phyloP scores from a whole-genome alignment of 64 coral and sea anemone genomes.

The Montipora cactus region DNA sequence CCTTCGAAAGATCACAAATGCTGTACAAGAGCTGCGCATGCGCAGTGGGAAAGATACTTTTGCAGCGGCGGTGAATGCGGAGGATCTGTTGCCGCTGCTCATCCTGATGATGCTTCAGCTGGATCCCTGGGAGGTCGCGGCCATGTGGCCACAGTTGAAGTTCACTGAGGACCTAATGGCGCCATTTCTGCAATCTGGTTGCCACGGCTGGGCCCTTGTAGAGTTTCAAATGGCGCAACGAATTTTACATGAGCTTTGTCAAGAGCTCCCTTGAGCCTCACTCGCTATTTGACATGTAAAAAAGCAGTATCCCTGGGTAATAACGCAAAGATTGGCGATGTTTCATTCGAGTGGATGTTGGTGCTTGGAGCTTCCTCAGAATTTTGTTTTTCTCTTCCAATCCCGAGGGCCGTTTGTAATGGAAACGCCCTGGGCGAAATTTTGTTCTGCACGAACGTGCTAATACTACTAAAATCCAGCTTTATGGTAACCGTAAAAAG shows the following conservation, averaged over 20 bases:
- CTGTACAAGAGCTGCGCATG: conserved; percentile 80
- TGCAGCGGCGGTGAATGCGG: conserved; percentile 86
- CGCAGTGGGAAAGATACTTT: conserved; percentile 72
- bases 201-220: conserved; percentile 93
- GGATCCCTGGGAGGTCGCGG: conserved; percentile 84
- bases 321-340: no score
- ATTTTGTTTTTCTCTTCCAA: no score
- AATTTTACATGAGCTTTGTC: conserved; percentile 79
- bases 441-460: no score
- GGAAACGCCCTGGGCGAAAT: no score
- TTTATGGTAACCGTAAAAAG: no score
- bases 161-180: conserved; percentile 92
- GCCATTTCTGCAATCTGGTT: conserved; percentile 81
- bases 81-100: conserved; percentile 89
- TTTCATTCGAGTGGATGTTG: no score
- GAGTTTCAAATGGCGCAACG: conserved; percentile 88
- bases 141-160: conserved; percentile 80
- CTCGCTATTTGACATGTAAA: not conserved
- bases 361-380: no score
- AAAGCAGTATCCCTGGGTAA: not conserved
- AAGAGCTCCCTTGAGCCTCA: conserved; percentile 48
- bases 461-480: no score
- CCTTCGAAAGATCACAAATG: conserved; percentile 83
- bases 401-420: no score
- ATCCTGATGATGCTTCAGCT: conserved; percentile 94